Conservation (phyloP, 2,888 invertebrate species). For the Leistus spinibarbis region DNA sequence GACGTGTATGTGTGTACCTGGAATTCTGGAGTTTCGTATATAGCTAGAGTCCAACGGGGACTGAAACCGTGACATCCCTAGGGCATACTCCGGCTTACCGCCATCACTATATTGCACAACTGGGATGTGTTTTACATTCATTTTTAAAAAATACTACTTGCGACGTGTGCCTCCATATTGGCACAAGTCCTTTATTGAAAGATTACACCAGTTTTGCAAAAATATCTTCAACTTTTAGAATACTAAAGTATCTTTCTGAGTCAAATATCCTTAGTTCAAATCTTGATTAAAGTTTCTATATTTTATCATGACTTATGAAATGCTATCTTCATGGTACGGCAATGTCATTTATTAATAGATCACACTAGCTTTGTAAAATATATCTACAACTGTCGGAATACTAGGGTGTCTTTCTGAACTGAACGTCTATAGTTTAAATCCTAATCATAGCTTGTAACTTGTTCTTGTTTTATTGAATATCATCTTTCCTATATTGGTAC, state of each 20-base stretch:
- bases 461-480: too few relatives aligned
- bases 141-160: constrained; percentile 28
- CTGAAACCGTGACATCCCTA: constrained; percentile 10
- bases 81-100: constrained; percentile 12
- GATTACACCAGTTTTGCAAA: constrained; percentile 15
- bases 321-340: too few relatives aligned
- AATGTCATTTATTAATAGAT: too few relatives aligned
- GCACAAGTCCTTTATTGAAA: constrained; percentile 31
- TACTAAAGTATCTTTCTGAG: not conserved
- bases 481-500: too few relatives aligned
- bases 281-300: too few relatives aligned
- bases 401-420: too few relatives aligned
- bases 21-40: not conserved
- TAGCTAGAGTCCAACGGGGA: constrained; percentile 20
- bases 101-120: constrained; percentile 34
- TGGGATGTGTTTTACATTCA: constrained; percentile 35
- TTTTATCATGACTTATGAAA: too few relatives aligned
- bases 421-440: too few relatives aligned
- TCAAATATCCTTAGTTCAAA: too few relatives aligned
- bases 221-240: not conserved
- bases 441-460: too few relatives aligned
- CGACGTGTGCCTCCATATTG: constrained; percentile 12
- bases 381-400: too few relatives aligned
- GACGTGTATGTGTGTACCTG: not conserved
- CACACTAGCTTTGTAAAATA: too few relatives aligned